Percentiles rank a stretch among this genome's conserved stretches.
Conservation (phyloP, 1,140 invertebrate species). For the Atta cephalotes region DNA sequence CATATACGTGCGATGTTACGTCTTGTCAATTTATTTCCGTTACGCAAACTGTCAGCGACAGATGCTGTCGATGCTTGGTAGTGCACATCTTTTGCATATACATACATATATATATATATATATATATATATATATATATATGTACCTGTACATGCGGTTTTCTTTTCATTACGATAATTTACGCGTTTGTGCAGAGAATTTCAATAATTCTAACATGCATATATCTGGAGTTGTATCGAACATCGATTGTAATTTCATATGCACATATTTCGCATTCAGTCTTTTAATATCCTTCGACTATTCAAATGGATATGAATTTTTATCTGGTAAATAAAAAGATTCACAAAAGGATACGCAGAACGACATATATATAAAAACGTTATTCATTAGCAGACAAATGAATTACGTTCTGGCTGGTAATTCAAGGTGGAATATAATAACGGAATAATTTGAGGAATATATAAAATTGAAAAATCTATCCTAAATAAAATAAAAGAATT, state of each 20-base stretch:
- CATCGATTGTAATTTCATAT: constrained; percentile 60
- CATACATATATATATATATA: background rate
- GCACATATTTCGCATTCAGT: constrained; percentile 40
- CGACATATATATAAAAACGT: background rate
- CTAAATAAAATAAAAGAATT: background rate
- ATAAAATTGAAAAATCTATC: too few relatives aligned
- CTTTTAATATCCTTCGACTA: constrained; percentile 51
- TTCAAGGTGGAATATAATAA: background rate
- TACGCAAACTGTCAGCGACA: constrained; percentile 57
- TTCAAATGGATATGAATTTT: constrained; percentile 65
- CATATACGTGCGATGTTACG: constrained; percentile 45
- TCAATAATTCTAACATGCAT: constrained; percentile 47
- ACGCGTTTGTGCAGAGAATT: constrained; percentile 45
- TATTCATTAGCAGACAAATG: constrained; percentile 1
- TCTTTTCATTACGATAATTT: constrained; percentile 65
- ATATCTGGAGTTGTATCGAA: constrained; percentile 43
- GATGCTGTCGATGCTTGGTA: constrained; percentile 62
- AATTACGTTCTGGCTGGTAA: background rate
- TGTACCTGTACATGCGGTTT: background rate
- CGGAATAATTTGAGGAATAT: background rate
- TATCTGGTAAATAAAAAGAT: constrained; percentile 14
- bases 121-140: background rate
- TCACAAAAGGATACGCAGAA: constrained; percentile 16
- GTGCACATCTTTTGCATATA: constrained; percentile 42
- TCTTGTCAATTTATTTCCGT: constrained; percentile 60